Conservation (phyloP, 2,888 invertebrate species). For the Agrochola circellaris region DNA sequence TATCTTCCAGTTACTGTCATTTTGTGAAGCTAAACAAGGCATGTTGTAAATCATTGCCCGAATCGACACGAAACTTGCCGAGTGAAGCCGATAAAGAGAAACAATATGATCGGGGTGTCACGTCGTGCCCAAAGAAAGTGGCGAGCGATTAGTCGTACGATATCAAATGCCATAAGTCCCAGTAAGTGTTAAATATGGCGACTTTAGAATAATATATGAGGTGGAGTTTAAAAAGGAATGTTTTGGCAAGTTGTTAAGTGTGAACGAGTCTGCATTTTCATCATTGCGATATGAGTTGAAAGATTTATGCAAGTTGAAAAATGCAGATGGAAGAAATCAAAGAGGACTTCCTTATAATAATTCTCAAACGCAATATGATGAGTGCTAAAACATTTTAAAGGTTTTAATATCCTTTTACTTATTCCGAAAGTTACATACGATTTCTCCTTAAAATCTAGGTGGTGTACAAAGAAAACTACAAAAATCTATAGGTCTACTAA, state of each 20-base stretch:
- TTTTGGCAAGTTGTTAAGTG: slow-evolving; percentile 34
- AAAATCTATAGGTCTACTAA: background rate
- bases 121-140: slow-evolving; percentile 61
- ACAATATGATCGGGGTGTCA: slow-evolving; percentile 64
- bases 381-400: background rate
- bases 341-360: background rate
- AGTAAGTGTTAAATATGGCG: slow-evolving; percentile 76
- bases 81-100: slow-evolving; percentile 63
- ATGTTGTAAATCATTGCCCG: slow-evolving; percentile 57
- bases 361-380: background rate
- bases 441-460: no score
- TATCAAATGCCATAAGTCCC: slow-evolving; percentile 81
- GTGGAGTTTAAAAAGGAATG: slow-evolving; percentile 48
- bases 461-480: background rate
- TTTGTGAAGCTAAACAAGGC: slow-evolving; percentile 52
- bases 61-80: slow-evolving; percentile 63
- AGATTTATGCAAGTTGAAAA: slow-evolving; percentile 37
- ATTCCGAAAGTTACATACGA: background rate
- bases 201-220: slow-evolving; percentile 69
- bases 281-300: slow-evolving; percentile 50
- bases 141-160: slow-evolving; percentile 78
- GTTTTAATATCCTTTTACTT: background rate
- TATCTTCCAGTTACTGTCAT: slow-evolving; percentile 52
- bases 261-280: slow-evolving; percentile 20
- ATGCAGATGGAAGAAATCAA: background rate